Conservation (phyloP, 53 echinoderm and acorn worm species). For the Actinopyga echinites region DNA sequence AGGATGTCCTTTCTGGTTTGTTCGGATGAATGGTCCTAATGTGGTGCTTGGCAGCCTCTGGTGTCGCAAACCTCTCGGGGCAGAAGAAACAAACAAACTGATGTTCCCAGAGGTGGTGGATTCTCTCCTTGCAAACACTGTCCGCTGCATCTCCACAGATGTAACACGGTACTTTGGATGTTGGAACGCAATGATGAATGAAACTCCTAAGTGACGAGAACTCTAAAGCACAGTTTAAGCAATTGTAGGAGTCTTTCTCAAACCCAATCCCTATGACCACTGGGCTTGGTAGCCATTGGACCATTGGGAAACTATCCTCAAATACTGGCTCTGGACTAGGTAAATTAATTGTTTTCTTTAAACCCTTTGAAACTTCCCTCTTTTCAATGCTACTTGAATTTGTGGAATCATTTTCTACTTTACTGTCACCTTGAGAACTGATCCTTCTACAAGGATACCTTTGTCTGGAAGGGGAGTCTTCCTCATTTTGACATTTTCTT, state of each 20-base stretch:
- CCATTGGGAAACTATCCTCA: neutral
- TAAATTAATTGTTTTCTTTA: too few species aligned
- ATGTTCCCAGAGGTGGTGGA: constrained; percentile 1
- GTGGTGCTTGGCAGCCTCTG: neutral
- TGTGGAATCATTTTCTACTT: too few species aligned
- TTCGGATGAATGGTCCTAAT: neutral
- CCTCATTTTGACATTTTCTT: too few species aligned
- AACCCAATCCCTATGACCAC: neutral
- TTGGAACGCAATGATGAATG: too few species aligned
- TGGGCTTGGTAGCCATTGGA: constrained; percentile 7
- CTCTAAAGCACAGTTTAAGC: neutral
- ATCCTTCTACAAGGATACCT: too few species aligned
- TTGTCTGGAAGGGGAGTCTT: too few species aligned
- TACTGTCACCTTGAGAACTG: too few species aligned
- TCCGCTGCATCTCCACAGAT: neutral
- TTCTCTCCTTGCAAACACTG: neutral
- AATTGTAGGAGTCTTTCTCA: neutral
- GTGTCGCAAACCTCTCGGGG: neutral
- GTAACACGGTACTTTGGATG: neutral
- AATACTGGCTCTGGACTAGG: neutral
- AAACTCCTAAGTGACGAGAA: neutral
- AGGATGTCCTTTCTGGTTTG: too few species aligned
- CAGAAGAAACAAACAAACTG: constrained; percentile 4
- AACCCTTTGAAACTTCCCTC: too few species aligned
- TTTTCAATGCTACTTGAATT: too few species aligned